Evolutionary conservation across 1,140 invertebrate genomes (phyloP), one percentile per base, ranked within the genome.

Genomic region (Carposina sasakii): DNA sequence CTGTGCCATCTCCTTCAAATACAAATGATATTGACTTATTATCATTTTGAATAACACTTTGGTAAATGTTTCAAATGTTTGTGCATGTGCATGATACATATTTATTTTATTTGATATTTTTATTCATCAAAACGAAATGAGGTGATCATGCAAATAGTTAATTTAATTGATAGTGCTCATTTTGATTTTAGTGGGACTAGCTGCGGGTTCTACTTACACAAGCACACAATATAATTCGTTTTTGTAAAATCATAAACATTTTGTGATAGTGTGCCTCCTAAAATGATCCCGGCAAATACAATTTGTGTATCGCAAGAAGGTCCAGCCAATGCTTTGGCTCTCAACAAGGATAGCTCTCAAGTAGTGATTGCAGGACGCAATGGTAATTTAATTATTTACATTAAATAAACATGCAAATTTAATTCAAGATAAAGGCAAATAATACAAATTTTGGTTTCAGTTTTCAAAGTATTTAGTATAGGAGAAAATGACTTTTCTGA

Each of bases 351-450:
- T 67, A 91, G 92, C 63, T 91, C 88, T 22, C 93, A 96, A 81
- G 94, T 97, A 48, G 96, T 96, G n/a, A 96, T 98, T 60, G 96
- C 95, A 44, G 96, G 96, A 22, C 86, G 96, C 85, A 96, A 95
- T 89, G 93, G 95, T 96, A 89, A 87, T 67, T 42, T 31, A 16
- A 61, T 40, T 54, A 37, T 60, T n/a, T 24, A 22, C 40, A 46
- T 21, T 28, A 9, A 16, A 12, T 26, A 15, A 1, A 16, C 16
- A 16, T 6, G 15, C 26, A 16, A 9, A 28, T 43, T 43, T 30
- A 16, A 37, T 37, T 15, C n/a, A 2, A 37, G 19, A 37, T 20
- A 13, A n/a, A n/a, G 20, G n/a, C 2, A 9, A 26, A 31, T 31
- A 30, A 15, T 33, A n/a, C 10, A 6, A 22, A 33, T n/a, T 50